Evolutionary conservation across 2,888 invertebrate species (phyloP).

Genomic region (Oligia fasciuncula): DNA sequence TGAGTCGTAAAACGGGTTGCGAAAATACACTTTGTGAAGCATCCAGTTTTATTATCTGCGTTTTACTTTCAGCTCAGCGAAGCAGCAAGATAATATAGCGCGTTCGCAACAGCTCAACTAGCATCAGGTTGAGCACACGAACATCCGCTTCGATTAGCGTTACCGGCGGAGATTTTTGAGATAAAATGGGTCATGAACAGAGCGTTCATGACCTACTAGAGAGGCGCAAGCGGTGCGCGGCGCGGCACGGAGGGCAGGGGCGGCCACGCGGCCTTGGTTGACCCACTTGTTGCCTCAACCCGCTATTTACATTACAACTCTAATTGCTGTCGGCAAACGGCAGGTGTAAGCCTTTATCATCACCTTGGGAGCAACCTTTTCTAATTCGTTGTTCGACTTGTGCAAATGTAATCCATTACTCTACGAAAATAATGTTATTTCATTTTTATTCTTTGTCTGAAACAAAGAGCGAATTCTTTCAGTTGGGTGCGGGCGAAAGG

Average conservation of each 20-base stretch:
- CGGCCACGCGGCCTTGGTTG: slow-evolving; percentile 77
- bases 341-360: slow-evolving; percentile 76
- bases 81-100: slow-evolving; percentile 35
- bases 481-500: slow-evolving; percentile 12
- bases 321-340: slow-evolving; percentile 78
- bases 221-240: slow-evolving; percentile 62
- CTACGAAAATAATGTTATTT: slow-evolving; percentile 52
- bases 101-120: slow-evolving; percentile 43
- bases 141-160: slow-evolving; percentile 67
- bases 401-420: slow-evolving; percentile 66
- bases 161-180: slow-evolving; percentile 77
- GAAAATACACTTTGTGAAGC: slow-evolving; percentile 23
- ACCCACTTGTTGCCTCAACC: slow-evolving; percentile 88
- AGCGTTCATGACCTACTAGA: slow-evolving; percentile 84
- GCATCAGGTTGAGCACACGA: slow-evolving; percentile 54
- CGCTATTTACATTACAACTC: slow-evolving; percentile 85
- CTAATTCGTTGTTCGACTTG: slow-evolving; percentile 72
- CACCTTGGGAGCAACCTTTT: slow-evolving; percentile 74
- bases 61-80: slow-evolving; percentile 37
- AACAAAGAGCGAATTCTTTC: slow-evolving; percentile 19
- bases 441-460: slow-evolving; percentile 31
- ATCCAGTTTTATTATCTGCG: slow-evolving; percentile 34
- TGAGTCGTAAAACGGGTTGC: slow-evolving; percentile 19
- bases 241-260: slow-evolving; percentile 43
- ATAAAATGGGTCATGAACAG: slow-evolving; percentile 88